Conservation (phyloP, 2,797 vertebrate species). For the Phalanger gymnotis region DNA sequence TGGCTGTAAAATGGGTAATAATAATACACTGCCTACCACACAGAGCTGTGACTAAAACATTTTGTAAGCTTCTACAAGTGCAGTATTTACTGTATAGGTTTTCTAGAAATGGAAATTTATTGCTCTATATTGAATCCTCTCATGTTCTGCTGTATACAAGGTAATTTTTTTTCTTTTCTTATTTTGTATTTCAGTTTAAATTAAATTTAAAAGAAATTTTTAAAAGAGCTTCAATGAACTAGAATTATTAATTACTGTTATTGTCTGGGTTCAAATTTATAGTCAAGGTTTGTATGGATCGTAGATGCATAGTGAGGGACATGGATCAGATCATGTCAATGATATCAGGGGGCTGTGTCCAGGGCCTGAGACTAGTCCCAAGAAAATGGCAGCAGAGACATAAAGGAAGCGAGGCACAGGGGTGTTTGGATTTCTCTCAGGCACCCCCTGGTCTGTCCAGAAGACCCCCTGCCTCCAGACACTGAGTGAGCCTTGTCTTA, state of each 20-base stretch:
- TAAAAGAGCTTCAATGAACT: neutral
- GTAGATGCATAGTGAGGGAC: neutral
- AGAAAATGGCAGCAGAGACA: too few species aligned
- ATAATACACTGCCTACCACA: neutral
- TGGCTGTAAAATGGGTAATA: too few species aligned
- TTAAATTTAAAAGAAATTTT: too few species aligned
- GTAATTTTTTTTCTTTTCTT: too few species aligned
- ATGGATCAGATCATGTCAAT: neutral
- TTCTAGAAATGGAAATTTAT: too few species aligned
- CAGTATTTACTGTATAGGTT: too few species aligned
- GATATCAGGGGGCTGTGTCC: too few species aligned
- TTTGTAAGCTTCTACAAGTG: neutral
- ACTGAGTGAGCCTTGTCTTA: neutral
- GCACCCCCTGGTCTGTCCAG: neutral
- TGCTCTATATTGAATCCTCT: too few species aligned
- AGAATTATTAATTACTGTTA: neutral
- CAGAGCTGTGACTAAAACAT: neutral
- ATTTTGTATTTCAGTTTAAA: too few species aligned
- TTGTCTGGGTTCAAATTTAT: neutral
- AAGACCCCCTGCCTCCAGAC: neutral
- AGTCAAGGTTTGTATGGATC: neutral
- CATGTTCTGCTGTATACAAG: too few species aligned
- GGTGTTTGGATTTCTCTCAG: neutral
- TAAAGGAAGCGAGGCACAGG: neutral
- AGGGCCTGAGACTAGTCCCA: neutral